phyloP scores from a whole-genome alignment of 2,888 invertebrate species.

The Geophilus truncorum region DNA sequence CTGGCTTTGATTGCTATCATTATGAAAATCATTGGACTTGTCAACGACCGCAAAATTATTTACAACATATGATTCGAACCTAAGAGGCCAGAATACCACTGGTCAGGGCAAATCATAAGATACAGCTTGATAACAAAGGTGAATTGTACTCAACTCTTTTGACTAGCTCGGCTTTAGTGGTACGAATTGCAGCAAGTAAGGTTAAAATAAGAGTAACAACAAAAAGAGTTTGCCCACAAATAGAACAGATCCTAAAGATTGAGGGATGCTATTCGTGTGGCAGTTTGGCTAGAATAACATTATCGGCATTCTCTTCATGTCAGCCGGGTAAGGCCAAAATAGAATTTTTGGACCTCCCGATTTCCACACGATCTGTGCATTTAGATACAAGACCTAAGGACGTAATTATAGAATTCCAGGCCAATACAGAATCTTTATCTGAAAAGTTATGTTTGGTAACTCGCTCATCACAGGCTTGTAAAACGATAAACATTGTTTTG shows the following conservation, averaged over 20 bases:
- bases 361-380: too few relatives aligned
- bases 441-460: too few relatives aligned
- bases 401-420: too few relatives aligned
- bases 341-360: too few relatives aligned
- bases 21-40: background rate
- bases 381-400: too few relatives aligned
- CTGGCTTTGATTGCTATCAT: background rate
- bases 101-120: background rate
- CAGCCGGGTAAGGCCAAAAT: too few relatives aligned
- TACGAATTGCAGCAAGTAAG: background rate
- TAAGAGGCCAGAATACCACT: background rate
- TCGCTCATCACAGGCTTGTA: too few relatives aligned
- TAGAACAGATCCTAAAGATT: background rate
- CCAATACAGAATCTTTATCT: too few relatives aligned
- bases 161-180: background rate
- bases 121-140: background rate
- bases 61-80: background rate
- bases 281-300: too few relatives aligned
- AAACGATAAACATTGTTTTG: too few relatives aligned
- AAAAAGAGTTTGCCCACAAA: background rate
- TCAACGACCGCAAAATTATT: background rate
- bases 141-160: background rate
- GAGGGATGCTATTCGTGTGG: too few relatives aligned
- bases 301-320: too few relatives aligned
- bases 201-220: background rate